Evolutionary conservation across 2,888 invertebrate genomes (phyloP).

Genomic region (Amphimallon solstitiale): DNA sequence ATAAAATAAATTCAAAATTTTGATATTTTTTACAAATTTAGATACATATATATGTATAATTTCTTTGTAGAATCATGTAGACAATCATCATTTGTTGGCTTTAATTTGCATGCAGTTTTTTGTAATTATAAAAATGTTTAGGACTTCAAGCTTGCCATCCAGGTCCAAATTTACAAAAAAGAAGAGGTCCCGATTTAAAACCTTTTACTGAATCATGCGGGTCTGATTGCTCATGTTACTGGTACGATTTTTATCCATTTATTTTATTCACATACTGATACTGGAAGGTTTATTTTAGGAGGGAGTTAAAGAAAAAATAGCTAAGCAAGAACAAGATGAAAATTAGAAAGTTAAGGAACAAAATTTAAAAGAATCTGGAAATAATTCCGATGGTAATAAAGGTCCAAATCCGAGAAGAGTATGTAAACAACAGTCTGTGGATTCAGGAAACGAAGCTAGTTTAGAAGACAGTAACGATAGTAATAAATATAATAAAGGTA

Average conservation of each 20-base stretch:
- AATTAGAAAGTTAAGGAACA: conserved; percentile 57
- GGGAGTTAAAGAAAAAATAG: conserved; percentile 83
- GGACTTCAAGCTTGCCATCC: conserved; percentile 91
- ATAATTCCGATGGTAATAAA: conserved; percentile 46
- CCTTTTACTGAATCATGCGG: conserved; percentile 89
- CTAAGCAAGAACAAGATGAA: conserved; percentile 65
- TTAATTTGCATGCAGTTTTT: conserved; percentile 11
- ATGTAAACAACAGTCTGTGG: conserved; percentile 74
- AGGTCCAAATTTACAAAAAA: conserved; percentile 86
- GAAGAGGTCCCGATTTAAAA: conserved; percentile 90
- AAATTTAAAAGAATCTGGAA: conserved; percentile 44
- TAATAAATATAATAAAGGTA: conserved; percentile 77
- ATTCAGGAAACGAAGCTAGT: conserved; percentile 93
- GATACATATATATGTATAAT: too few species aligned
- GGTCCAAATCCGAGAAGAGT: conserved; percentile 65
- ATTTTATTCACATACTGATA: conserved; percentile 12
- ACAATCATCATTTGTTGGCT: neutral
- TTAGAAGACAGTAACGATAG: conserved; percentile 95
- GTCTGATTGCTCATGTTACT: conserved; percentile 85
- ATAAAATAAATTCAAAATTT: too few species aligned
- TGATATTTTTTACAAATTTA: too few species aligned
- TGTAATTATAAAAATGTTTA: conserved; percentile 56
- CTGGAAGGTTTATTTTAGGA: conserved; percentile 67
- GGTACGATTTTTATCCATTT: too few species aligned
- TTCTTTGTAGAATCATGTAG: too few species aligned